Base-by-base conservation (phyloP, 1,140 invertebrate genomes). In the Galendromus occidentalis region DNA sequence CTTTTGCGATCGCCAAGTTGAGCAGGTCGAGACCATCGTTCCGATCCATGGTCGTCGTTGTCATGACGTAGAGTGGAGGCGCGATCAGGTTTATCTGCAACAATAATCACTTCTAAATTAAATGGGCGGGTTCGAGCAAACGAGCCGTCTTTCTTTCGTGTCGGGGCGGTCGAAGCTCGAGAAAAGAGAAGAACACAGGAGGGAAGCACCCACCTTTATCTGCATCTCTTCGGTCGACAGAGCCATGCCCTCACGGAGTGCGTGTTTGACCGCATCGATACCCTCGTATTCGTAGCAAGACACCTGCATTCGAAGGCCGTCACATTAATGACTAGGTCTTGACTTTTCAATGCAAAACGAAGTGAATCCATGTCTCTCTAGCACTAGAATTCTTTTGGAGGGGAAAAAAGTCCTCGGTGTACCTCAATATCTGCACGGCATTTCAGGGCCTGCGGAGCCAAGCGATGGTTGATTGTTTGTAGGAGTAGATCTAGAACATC, bases 371-470 rank as follows among this genome's bases (percentile, higher is more conserved):
- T n/a, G n/a, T n/a, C n/a, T n/a, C n/a, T n/a, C n/a, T n/a, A n/a
- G n/a, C n/a, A n/a, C n/a, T n/a, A n/a, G n/a, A n/a, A n/a, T n/a
- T n/a, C n/a, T n/a, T n/a, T n/a, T n/a, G n/a, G n/a, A n/a, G n/a
- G n/a, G n/a, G n/a, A n/a, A n/a, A n/a, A n/a, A n/a, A n/a, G n/a
- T n/a, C n/a, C n/a, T n/a, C n/a, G n/a, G n/a, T n/a, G 2, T 22
- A 59, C 51, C 51, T 59, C 42, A 39, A 42, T 70, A 79, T 77
- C 94, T 28, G 93, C 87, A 72, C 94, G 81, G 66, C 97, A 95
- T 82, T 98, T 98, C 0, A 98, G 91, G 20, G 93, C 90, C 77
- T 98, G 94, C 20, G 93, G 95, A 41, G 94, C 98, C 14, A 99
- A 78, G 76, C 97, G 93, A 63, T 92, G 81, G 74, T 89, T 90